Percentiles rank a stretch among this genome's conserved stretches.
Conservation (phyloP, 2,888 invertebrate genomes). For the Nomada ruficornis region DNA sequence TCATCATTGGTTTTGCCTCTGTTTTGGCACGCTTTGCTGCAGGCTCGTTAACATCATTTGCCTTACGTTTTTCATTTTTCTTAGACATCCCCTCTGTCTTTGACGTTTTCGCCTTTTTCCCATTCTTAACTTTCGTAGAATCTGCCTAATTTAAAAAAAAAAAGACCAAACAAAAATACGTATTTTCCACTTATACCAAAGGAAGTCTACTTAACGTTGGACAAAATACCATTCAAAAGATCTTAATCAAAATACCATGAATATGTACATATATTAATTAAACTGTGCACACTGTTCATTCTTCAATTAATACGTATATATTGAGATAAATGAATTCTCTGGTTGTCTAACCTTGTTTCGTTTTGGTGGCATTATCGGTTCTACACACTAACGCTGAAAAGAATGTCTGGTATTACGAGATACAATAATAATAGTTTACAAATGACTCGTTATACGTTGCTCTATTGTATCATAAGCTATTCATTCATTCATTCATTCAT, state of each 20-base stretch:
- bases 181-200: not conserved
- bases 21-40: slow-evolving; percentile 56
- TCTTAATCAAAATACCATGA: not conserved
- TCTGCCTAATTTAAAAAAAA: slow-evolving; percentile 41
- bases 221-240: slow-evolving; percentile 6
- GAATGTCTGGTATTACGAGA: slow-evolving; percentile 28
- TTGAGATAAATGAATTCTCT: slow-evolving; percentile 1
- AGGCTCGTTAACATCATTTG: slow-evolving; percentile 80
- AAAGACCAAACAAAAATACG: not conserved
- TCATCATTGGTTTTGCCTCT: slow-evolving; percentile 85
- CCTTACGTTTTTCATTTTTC: slow-evolving; percentile 77
- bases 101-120: slow-evolving; percentile 77
- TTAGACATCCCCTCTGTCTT: slow-evolving; percentile 76
- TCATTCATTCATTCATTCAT: not conserved
- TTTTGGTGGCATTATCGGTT: slow-evolving; percentile 76
- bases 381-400: slow-evolving; percentile 28
- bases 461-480: not conserved
- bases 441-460: not conserved
- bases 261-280: not conserved
- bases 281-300: not conserved
- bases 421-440: not conserved
- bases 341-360: slow-evolving; percentile 72
- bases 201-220: not conserved
- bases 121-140: slow-evolving; percentile 79
- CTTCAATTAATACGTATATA: not conserved